Evolutionary conservation across 1,140 invertebrate genomes (phyloP), one percentile per base, ranked within the genome.

Genomic region (Formica exsecta): DNA sequence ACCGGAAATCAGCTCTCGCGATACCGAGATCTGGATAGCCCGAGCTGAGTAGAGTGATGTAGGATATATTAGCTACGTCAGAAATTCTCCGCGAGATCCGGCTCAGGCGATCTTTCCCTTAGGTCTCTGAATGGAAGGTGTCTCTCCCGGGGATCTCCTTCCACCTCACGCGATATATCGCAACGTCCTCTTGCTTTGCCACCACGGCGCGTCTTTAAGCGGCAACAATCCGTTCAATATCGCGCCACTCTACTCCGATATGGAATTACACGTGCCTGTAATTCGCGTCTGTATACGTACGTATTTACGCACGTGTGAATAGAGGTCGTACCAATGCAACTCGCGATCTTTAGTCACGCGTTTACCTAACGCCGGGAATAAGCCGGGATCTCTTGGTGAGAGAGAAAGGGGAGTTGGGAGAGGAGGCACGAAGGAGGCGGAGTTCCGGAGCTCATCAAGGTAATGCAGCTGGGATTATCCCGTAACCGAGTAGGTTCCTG

Each of bases 381-480:
- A 86, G 65, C 79, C 36, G 79, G 22, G 22, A 25, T 44, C 61
- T 65, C 65, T 32, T 19, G 48, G 16, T 6, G 48, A 19, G 16
- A 51, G 11, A 48, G 44, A 13, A 9, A 48, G 44, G 9, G 41
- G 13, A 11, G 4, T 11, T 11, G 3, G 29, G 32, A 2, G 44
- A 9, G 1, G 41, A 16, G 29, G 41, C 9, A 54, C 61, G 88
- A 86, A 92, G 86, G 87, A 70, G 88, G 89, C 92, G 90, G 91
- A 90, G 89, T 90, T 83, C 91, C 90, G 89, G 92, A 94, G 92
- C 94, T 95, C 94, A 95, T 95, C 94, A 94, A 94, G 92, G 92
- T 95, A 95, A 95, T 95, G 94, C 94, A 94, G 92, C 93, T 95
- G 93, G 93, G 93, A 95, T 94, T 94, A 93, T 93, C 91, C 92